Evolutionary conservation across 2,888 invertebrate species (phyloP).

Genomic region (Epirrita christyi): DNA sequence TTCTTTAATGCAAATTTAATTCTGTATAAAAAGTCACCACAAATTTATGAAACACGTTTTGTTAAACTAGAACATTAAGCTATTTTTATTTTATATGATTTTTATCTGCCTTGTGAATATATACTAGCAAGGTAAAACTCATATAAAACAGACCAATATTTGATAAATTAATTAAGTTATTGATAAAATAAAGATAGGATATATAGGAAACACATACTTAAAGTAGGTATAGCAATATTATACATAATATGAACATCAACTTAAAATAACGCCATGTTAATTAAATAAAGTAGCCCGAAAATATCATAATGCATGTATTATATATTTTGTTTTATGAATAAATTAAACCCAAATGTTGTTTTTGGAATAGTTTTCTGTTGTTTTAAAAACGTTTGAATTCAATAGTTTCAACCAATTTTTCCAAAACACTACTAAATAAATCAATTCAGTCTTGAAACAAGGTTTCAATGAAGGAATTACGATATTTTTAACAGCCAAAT

Average conservation of each 20-base stretch:
- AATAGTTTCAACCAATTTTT: background rate
- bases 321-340: background rate
- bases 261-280: background rate
- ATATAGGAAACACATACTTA: background rate
- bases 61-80: background rate
- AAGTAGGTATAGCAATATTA: background rate
- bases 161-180: background rate
- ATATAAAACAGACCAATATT: background rate
- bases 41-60: background rate
- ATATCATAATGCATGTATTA: background rate
- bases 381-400: background rate
- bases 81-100: background rate
- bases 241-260: background rate
- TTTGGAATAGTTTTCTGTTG: no score
- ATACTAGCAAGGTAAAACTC: background rate
- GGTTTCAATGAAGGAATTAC: conserved; percentile 15
- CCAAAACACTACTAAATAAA: background rate
- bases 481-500: conserved; percentile 30
- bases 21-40: background rate
- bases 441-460: background rate
- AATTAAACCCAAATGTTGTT: conserved; percentile 2
- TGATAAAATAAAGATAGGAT: background rate
- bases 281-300: background rate
- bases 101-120: background rate
- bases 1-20: background rate